Conservation (phyloP, 2,888 invertebrate species). For the Pyrgus malvae region DNA sequence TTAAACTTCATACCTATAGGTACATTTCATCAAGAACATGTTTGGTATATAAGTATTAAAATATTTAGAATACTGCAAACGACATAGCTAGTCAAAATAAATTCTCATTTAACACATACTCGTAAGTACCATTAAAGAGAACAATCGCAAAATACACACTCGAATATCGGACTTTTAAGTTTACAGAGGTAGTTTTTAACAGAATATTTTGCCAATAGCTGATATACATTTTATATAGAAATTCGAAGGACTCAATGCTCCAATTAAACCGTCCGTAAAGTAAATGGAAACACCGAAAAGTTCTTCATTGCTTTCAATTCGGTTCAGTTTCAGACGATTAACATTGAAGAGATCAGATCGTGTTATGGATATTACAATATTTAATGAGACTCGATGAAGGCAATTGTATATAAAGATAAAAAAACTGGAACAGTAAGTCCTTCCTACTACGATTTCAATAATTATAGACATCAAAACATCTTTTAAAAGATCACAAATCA, state of each 20-base stretch:
- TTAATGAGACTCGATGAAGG: no score
- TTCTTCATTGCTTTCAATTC: neutral
- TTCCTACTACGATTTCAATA: conserved; percentile 1
- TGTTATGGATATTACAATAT: no score
- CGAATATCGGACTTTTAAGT: conserved; percentile 20
- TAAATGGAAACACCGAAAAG: neutral
- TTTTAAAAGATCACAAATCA: conserved; percentile 74
- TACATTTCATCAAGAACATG: conserved; percentile 5
- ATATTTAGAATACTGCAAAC: neutral
- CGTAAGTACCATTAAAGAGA: conserved; percentile 21
- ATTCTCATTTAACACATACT: conserved; percentile 6
- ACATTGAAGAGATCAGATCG: no score
- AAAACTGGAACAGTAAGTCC: conserved; percentile 29
- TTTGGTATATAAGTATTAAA: neutral
- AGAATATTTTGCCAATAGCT: conserved; percentile 19
- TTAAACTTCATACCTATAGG: neutral
- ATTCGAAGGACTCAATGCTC: conserved; percentile 18
- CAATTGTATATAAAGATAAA: no score
- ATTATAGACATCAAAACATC: conserved; percentile 46
- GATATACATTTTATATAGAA: conserved; percentile 10
- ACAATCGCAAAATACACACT: conserved; percentile 22
- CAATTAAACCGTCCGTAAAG: neutral
- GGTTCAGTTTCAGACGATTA: no score
- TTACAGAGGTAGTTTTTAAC: conserved; percentile 19
- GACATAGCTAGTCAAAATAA: conserved; percentile 25